Conservation (phyloP, 2,888 invertebrate species). For the Rapana venosa region DNA sequence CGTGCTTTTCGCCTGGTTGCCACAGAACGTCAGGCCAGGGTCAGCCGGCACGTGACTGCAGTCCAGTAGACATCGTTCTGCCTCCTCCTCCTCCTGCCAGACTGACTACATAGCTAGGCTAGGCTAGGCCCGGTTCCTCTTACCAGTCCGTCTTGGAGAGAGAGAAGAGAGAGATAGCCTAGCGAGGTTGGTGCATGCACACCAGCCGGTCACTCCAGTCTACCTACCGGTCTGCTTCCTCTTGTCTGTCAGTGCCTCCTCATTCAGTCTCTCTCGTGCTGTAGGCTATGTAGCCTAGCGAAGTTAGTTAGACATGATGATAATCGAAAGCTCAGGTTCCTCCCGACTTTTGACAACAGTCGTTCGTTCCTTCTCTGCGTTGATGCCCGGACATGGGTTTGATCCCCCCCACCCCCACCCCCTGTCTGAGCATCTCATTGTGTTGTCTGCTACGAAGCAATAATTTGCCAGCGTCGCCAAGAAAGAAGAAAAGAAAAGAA, state of each 20-base stretch:
- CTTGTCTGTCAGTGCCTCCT: background rate
- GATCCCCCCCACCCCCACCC: background rate
- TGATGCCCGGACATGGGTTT: too few relatives aligned
- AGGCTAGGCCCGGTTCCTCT: background rate
- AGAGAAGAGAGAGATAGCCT: background rate
- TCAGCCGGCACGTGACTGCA: conserved; percentile 23
- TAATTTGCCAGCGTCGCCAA: too few relatives aligned
- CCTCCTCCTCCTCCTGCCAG: background rate
- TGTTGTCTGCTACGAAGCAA: conserved; percentile 8
- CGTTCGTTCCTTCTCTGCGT: too few relatives aligned
- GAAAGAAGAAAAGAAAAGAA: too few relatives aligned
- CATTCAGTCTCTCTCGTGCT: too few relatives aligned
- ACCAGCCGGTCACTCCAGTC: background rate
- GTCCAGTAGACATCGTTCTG: background rate
- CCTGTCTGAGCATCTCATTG: conserved; percentile 24
- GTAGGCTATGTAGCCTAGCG: too few relatives aligned
- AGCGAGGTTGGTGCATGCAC: background rate
- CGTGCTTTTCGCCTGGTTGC: conserved; percentile 29
- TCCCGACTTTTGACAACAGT: too few relatives aligned
- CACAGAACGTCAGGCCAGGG: conserved; percentile 28
- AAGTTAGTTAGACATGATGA: too few relatives aligned
- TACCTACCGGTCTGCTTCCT: background rate
- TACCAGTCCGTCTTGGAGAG: background rate
- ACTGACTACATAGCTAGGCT: background rate
- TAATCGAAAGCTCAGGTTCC: too few relatives aligned